Conservation (phyloP, 2,888 invertebrate genomes). For the Gastrophysa polygoni region DNA sequence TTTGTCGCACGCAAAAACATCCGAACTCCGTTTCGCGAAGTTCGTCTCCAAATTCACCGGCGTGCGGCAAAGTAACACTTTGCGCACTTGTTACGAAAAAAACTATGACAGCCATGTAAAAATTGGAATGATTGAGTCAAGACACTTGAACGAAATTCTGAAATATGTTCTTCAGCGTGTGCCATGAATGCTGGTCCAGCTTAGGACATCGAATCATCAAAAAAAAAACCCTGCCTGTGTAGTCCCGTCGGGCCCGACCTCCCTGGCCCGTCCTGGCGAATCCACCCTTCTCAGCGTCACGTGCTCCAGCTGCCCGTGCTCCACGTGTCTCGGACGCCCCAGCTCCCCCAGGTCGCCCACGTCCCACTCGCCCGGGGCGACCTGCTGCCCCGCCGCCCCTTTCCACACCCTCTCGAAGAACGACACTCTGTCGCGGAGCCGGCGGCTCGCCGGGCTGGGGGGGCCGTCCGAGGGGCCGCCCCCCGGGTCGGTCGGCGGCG, state of each 20-base stretch:
- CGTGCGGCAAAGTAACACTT: too few species aligned
- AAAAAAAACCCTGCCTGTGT: constrained; percentile 48
- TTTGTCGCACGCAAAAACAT: too few species aligned
- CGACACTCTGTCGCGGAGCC: constrained; percentile 75
- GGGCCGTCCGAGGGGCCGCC: constrained; percentile 49
- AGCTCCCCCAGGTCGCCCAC: constrained; percentile 46
- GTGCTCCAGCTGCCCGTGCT: constrained; percentile 61
- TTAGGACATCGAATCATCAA: neutral
- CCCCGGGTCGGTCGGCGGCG: constrained; percentile 40
- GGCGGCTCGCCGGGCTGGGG: constrained; percentile 55
- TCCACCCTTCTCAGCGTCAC: constrained; percentile 67
- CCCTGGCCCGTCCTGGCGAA: constrained; percentile 46
- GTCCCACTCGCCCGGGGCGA: constrained; percentile 39
- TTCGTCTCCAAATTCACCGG: too few species aligned
- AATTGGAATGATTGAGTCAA: too few species aligned
- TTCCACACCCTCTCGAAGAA: constrained; percentile 83
- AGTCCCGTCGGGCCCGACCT: constrained; percentile 54
- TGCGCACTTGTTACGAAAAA: too few species aligned
- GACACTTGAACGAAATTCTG: too few species aligned
- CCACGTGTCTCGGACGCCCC: constrained; percentile 46
- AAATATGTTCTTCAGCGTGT: too few species aligned
- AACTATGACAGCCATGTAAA: too few species aligned
- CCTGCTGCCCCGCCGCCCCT: constrained; percentile 55
- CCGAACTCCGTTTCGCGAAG: too few species aligned
- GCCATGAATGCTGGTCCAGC: too few species aligned